phyloP scores from a whole-genome alignment of 2,797 vertebrate species.

The Tokudaia tokunoshimensis region DNA sequence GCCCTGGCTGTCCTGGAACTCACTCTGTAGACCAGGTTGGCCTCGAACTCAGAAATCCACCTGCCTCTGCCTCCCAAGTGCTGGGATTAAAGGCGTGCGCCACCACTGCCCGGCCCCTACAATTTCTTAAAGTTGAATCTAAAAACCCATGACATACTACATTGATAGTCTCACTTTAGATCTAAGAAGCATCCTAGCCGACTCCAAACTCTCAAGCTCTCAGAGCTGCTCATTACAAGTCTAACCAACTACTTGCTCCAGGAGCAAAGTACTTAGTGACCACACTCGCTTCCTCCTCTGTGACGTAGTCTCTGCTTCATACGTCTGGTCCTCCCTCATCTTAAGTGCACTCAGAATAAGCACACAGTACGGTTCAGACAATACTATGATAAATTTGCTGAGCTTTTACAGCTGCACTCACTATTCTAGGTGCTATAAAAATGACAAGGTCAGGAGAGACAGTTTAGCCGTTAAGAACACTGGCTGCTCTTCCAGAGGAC shows the following conservation, averaged over 20 bases:
- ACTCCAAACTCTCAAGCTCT: constrained; percentile 13
- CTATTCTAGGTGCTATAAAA: not conserved
- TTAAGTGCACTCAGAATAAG: constrained; percentile 46
- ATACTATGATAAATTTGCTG: not conserved
- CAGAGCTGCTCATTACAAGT: not conserved
- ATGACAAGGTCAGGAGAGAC: not conserved
- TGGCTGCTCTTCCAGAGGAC: not conserved
- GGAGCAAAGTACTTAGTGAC: not conserved
- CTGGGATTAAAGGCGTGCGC: too few species aligned
- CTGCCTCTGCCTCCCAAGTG: too few species aligned
- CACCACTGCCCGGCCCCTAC: too few species aligned
- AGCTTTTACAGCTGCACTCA: not conserved
- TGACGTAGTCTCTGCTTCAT: not conserved
- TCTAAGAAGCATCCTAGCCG: not conserved
- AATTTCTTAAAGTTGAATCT: constrained; percentile 4
- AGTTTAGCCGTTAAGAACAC: not conserved
- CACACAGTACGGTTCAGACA: not conserved
- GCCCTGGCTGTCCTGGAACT: too few species aligned
- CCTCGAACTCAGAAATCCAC: too few species aligned
- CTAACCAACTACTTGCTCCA: not conserved
- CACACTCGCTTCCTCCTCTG: not conserved
- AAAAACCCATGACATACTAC: constrained; percentile 13
- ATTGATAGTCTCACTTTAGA: constrained; percentile 3
- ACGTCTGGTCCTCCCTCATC: not conserved
- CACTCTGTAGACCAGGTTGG: too few species aligned